Conservation (phyloP, 2,888 invertebrate species). For the Noctua janthina region DNA sequence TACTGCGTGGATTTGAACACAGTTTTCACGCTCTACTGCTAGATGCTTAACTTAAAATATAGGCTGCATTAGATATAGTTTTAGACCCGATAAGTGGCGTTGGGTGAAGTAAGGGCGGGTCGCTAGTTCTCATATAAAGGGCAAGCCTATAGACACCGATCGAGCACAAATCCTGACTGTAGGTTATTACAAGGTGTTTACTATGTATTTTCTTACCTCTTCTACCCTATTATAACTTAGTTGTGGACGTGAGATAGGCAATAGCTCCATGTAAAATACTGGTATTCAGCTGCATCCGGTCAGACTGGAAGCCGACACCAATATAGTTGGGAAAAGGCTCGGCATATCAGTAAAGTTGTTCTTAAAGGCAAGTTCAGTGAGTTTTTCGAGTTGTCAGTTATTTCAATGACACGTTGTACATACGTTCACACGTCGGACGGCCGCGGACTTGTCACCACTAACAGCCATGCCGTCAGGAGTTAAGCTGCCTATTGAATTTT, state of each 20-base stretch:
- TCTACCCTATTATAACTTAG: not conserved
- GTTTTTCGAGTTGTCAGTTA: not conserved
- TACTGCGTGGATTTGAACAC: too few relatives aligned
- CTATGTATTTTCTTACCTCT: not conserved
- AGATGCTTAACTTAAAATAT: too few relatives aligned
- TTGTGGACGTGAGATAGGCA: not conserved
- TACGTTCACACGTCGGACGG: slow-evolving; percentile 31
- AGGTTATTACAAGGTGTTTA: not conserved
- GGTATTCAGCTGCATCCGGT: not conserved
- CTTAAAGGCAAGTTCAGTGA: not conserved
- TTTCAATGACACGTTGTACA: slow-evolving; percentile 5
- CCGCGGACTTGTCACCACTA: slow-evolving; percentile 59
- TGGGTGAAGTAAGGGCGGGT: too few relatives aligned
- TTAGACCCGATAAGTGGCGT: too few relatives aligned
- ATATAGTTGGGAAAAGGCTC: not conserved
- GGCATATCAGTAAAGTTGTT: not conserved
- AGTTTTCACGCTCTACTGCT: too few relatives aligned
- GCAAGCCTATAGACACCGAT: not conserved
- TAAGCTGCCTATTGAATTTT: slow-evolving; percentile 87
- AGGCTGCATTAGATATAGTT: too few relatives aligned
- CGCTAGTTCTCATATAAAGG: not conserved
- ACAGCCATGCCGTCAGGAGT: slow-evolving; percentile 75
- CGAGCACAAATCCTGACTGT: not conserved
- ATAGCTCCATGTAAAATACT: not conserved
- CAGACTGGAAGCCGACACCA: not conserved